Percentiles rank a stretch among this genome's conserved stretches.
These are phyloP conservation scores for Mormyrus hasselquistii DNA, from an alignment of 2,797 vertebrate genomes.

Conservation along the genomic window DNA sequence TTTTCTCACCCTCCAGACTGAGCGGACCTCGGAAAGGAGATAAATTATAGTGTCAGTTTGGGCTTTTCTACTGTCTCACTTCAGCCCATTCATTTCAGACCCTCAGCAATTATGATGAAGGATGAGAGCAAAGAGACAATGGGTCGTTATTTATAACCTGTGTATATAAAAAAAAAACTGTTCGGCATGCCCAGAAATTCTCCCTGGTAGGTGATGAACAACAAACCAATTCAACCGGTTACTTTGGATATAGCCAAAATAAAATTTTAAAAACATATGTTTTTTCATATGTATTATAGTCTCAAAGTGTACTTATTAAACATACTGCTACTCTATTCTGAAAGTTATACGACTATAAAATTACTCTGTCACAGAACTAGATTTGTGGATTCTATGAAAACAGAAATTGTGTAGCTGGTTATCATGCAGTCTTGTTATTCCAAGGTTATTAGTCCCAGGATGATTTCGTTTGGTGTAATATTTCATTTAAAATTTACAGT, in stretches of 20 bases:
- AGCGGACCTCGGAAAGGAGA: neutral
- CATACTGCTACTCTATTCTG: neutral
- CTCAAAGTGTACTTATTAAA: neutral
- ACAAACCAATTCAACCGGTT: neutral
- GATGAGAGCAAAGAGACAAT: slow-evolving; percentile 3
- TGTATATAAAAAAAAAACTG: neutral
- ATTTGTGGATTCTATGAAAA: neutral
- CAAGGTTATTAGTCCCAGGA: neutral
- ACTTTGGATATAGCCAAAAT: neutral
- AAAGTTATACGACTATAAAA: neutral
- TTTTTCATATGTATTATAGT: neutral
- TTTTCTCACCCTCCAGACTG: neutral
- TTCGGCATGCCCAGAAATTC: neutral
- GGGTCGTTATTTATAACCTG: neutral
- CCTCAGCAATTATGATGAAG: slow-evolving; percentile 4
- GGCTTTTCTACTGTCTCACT: neutral
- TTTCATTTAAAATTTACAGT: neutral
- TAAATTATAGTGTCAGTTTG: neutral
- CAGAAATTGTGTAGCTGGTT: neutral
- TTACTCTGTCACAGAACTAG: neutral
- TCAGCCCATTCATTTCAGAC: neutral
- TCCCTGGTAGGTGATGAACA: neutral
- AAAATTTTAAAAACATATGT: neutral
- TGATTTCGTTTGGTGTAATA: neutral
- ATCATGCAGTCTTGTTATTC: neutral